Percentiles rank a stretch among this genome's conserved stretches.
phyloP scores from a whole-genome alignment of 2,113 vertebrate genomes.

The Vireo altiloquus region DNA sequence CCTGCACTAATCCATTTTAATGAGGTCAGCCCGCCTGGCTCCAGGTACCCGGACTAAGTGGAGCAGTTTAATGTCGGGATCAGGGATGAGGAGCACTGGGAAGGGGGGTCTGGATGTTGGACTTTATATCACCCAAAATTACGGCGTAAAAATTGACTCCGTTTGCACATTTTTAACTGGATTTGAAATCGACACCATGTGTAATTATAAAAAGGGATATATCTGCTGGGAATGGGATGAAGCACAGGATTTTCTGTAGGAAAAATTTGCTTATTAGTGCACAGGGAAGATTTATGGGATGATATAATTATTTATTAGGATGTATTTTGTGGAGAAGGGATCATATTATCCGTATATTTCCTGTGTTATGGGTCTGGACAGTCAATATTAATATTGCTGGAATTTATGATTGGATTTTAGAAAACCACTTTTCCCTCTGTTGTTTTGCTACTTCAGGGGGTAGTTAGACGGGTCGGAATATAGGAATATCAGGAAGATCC shows the following conservation, averaged over 20 bases:
- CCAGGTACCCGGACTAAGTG: conserved; percentile 47
- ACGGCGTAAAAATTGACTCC: conserved; percentile 50
- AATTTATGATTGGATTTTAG: not conserved
- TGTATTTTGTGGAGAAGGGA: not conserved
- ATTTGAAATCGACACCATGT: conserved; percentile 56
- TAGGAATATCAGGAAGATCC: not conserved
- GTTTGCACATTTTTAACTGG: conserved; percentile 65
- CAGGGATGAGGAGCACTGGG: not conserved
- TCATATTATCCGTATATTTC: not conserved
- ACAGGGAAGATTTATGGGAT: not conserved
- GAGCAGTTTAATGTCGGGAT: conserved; percentile 49
- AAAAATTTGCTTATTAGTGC: conserved; percentile 39
- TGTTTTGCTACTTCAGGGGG: not conserved
- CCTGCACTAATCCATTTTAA: conserved; percentile 60
- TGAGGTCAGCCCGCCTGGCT: conserved; percentile 63
- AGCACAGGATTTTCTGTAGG: not conserved
- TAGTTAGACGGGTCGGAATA: not conserved
- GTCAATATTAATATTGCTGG: conserved; percentile 30
- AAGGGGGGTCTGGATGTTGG: not conserved
- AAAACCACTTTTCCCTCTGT: not conserved
- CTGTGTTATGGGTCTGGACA: not conserved
- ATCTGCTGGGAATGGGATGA: conserved; percentile 45
- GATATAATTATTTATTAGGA: conserved; percentile 45
- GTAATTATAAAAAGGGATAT: conserved; percentile 57
- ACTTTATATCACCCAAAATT: conserved; percentile 53